Evolutionary conservation across 53 echinoderm and acorn worm genomes (phyloP).

Genomic region (Patiria pectinifera): DNA sequence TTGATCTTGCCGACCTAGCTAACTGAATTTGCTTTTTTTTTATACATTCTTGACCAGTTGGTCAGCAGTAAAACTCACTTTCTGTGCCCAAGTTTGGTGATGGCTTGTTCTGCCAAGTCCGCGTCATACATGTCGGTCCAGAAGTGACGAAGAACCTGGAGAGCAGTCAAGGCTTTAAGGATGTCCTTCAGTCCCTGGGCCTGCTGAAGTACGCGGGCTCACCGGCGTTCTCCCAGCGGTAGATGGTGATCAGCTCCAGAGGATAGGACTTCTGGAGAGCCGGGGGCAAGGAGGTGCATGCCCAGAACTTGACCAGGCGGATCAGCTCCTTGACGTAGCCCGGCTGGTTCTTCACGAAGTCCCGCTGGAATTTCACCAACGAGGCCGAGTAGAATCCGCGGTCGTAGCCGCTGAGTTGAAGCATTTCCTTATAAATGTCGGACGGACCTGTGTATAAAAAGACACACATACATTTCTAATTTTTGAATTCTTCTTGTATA

Average conservation of each 20-base stretch:
- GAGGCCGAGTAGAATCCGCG: conserved; percentile 47
- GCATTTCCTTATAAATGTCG: conserved; percentile 21
- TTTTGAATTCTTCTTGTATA: no score
- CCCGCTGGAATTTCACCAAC: conserved; percentile 40
- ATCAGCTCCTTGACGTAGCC: conserved; percentile 48
- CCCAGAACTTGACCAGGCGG: conserved; percentile 67
- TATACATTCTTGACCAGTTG: no score
- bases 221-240: conserved; percentile 55
- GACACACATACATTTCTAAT: no score
- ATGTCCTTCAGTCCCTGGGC: conserved; percentile 62
- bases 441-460: background rate
- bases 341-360: conserved; percentile 48
- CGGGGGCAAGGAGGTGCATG: background rate
- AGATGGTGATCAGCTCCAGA: conserved; percentile 66
- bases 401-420: conserved; percentile 11
- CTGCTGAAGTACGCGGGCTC: conserved; percentile 26
- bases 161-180: background rate
- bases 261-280: conserved; percentile 36
- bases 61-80: conserved; percentile 5
- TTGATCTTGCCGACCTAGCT: no score
- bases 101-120: conserved; percentile 1
- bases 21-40: no score
- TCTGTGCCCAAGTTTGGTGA: conserved; percentile 6
- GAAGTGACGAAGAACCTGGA: background rate
- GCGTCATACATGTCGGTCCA: conserved; percentile 25